Evolutionary conservation across 2,113 vertebrate genomes (phyloP).

Genomic region (Himantopus leucocephalus): DNA sequence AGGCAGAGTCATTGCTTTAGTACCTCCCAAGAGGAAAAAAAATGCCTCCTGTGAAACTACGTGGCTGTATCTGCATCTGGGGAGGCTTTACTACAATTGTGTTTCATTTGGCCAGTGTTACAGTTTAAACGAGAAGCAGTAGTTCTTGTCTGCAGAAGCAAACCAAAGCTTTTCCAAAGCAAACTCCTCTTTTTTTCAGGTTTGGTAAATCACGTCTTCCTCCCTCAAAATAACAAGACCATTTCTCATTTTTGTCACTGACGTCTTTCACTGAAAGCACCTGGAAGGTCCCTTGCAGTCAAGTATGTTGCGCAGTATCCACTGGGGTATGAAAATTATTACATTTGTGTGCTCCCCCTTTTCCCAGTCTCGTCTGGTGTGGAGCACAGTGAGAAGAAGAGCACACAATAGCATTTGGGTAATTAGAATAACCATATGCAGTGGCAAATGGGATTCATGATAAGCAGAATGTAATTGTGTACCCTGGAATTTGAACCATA

Average conservation of each 20-base stretch:
- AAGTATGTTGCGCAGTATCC: accelerated
- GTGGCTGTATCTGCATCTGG: neutral
- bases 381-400: neutral
- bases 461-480: slow-evolving; percentile 56
- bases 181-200: neutral
- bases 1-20: neutral
- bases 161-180: neutral
- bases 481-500: slow-evolving; percentile 47
- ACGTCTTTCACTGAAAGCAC: neutral
- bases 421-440: slow-evolving; percentile 54
- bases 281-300: neutral
- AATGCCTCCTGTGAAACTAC: neutral
- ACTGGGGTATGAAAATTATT: neutral
- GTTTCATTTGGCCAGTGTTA: neutral
- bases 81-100: neutral
- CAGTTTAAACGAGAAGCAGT: neutral
- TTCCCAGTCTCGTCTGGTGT: neutral
- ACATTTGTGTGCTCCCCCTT: neutral
- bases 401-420: neutral
- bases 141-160: neutral
- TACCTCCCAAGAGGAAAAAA: neutral
- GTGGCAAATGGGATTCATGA: slow-evolving; percentile 54
- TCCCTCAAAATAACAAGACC: neutral
- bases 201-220: neutral
- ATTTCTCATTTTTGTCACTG: neutral